A percentile compares a stretch with the other conserved stretches of the same genome.
Evolutionary conservation across 92 coral and sea anemone species (phyloP).

Genomic region (Bergia puertoricense): DNA sequence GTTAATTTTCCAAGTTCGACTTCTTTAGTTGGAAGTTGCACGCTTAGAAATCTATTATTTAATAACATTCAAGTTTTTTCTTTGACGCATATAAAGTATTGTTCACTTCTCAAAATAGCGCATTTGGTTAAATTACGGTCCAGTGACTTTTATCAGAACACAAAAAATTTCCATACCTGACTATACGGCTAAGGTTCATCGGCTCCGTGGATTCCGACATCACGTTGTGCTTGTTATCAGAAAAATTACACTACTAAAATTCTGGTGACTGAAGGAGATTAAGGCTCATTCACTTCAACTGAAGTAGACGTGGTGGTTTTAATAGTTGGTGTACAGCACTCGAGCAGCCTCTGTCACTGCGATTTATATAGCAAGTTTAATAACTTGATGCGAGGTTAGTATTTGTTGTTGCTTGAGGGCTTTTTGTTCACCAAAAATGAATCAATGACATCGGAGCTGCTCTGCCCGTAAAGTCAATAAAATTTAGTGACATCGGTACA

Average conservation of each 20-base stretch:
- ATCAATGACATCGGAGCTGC: neutral
- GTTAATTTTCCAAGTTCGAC: too few relatives aligned
- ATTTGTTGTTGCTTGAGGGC: neutral
- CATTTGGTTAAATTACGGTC: constrained; percentile 1
- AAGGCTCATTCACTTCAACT: neutral
- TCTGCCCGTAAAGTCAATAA: neutral
- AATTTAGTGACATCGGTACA: too few relatives aligned
- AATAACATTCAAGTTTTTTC: neutral
- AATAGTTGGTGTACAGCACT: neutral
- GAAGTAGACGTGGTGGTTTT: neutral
- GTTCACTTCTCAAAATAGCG: neutral
- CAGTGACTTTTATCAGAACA: constrained; percentile 24
- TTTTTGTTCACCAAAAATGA: neutral
- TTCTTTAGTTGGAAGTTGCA: too few relatives aligned
- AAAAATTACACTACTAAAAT: neutral
- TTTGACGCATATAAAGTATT: neutral
- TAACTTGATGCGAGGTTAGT: neutral
- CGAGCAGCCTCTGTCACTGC: neutral
- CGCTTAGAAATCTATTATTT: neutral
- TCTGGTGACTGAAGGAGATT: neutral
- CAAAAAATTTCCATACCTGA: constrained; percentile 20
- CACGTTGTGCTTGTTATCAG: neutral
- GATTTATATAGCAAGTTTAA: neutral
- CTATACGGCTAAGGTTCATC: neutral
- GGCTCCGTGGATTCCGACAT: neutral